Evolutionary conservation across 2,888 invertebrate genomes (phyloP).

Genomic region (Rosalia funebris): DNA sequence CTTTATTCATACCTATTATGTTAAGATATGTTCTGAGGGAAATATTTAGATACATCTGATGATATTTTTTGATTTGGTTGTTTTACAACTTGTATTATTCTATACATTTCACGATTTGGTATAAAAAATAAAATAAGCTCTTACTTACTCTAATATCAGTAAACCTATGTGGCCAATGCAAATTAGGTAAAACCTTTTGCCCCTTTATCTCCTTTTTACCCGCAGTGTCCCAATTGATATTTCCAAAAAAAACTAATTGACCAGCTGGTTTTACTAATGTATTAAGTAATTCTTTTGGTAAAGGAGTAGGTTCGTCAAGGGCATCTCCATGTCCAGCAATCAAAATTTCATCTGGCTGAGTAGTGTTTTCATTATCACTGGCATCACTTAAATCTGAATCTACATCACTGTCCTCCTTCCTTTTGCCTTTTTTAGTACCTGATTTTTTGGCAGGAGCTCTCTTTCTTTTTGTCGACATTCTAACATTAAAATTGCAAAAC

Average conservation of each 20-base stretch:
- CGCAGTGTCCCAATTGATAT: conserved; percentile 90
- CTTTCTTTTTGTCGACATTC: conserved; percentile 61
- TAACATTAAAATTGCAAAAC: background rate
- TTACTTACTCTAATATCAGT: conserved; percentile 72
- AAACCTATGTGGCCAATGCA: conserved; percentile 86
- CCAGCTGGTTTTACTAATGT: conserved; percentile 77
- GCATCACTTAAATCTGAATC: conserved; percentile 63
- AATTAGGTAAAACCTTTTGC: conserved; percentile 74
- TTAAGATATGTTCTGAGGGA: too few species aligned
- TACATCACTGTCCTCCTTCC: conserved; percentile 62
- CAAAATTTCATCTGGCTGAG: conserved; percentile 67
- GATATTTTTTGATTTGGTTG: too few species aligned
- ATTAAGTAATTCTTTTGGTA: conserved; percentile 75
- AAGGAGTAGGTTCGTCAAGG: conserved; percentile 69
- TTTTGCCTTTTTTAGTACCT: conserved; percentile 56
- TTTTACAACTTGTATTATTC: too few species aligned
- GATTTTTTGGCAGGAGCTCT: conserved; percentile 58
- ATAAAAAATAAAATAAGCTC: too few species aligned
- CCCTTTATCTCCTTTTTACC: conserved; percentile 82
- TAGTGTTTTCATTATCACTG: conserved; percentile 59
- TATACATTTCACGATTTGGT: too few species aligned
- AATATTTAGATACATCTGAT: too few species aligned
- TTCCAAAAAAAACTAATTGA: conserved; percentile 82
- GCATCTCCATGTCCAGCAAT: conserved; percentile 67
- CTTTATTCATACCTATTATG: too few species aligned